Conservation (phyloP, 2,797 vertebrate genomes). For the Neosilurus hyrtlii region DNA sequence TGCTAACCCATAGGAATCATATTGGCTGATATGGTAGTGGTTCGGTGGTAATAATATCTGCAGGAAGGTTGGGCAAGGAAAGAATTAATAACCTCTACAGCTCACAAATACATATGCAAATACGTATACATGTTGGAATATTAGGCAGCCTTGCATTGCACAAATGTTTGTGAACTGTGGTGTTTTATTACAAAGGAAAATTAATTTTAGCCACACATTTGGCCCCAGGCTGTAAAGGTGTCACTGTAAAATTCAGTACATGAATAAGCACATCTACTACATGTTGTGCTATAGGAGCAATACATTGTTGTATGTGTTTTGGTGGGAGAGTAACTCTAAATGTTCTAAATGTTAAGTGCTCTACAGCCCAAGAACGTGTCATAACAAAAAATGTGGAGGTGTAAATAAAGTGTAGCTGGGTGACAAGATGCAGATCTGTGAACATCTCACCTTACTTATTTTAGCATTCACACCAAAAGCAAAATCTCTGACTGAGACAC, state of each 20-base stretch:
- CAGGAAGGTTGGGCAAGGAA: neutral
- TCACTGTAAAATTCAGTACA: neutral
- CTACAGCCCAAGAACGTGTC: neutral
- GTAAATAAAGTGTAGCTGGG: conserved; percentile 29
- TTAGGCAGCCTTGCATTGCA: neutral
- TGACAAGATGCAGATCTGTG: conserved; percentile 41
- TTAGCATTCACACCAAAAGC: conserved; percentile 19
- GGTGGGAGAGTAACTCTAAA: neutral
- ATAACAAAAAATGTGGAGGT: neutral
- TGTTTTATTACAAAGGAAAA: neutral
- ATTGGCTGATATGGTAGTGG: neutral
- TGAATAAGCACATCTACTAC: neutral
- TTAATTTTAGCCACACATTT: neutral
- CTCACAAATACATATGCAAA: neutral
- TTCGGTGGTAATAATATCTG: conserved; percentile 1
- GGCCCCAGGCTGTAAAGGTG: neutral
- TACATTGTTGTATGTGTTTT: neutral
- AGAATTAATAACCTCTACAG: neutral
- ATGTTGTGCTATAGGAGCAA: neutral
- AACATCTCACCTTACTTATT: conserved; percentile 42
- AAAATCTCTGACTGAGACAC: conserved; percentile 34
- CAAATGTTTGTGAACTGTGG: neutral
- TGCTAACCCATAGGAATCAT: neutral
- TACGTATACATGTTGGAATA: neutral
- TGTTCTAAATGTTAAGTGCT: neutral